Conservation (phyloP, 2,113 vertebrate species). For the Toxotes chatareus region DNA sequence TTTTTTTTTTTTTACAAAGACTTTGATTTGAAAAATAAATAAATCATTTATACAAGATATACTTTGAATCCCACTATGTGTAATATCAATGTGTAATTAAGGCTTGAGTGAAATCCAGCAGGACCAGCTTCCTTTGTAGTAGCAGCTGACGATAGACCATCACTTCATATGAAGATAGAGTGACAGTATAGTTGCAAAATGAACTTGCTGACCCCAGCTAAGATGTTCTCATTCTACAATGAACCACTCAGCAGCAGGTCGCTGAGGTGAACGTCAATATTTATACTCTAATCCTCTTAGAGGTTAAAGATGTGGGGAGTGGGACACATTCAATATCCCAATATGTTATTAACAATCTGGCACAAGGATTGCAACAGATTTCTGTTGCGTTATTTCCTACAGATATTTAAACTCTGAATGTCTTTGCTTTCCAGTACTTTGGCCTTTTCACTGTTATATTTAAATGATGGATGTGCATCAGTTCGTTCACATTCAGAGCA, state of each 20-base stretch:
- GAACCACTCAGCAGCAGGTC: slow-evolving; percentile 22
- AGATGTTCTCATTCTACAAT: slow-evolving; percentile 14
- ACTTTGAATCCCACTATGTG: not conserved
- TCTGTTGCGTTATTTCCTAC: slow-evolving; percentile 16
- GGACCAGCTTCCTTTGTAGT: not conserved
- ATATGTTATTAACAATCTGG: slow-evolving; percentile 14
- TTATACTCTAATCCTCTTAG: slow-evolving; percentile 45
- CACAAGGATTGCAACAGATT: not conserved
- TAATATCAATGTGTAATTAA: not conserved
- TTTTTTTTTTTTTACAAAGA: slow-evolving; percentile 25
- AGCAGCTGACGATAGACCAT: not conserved
- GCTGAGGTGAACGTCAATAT: slow-evolving; percentile 42
- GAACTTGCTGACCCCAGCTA: slow-evolving; percentile 39
- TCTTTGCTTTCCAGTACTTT: not conserved
- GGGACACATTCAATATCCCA: slow-evolving; percentile 19
- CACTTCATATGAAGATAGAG: slow-evolving; percentile 4
- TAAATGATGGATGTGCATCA: not conserved
- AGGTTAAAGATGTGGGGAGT: slow-evolving; percentile 24
- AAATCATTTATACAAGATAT: slow-evolving; percentile 2
- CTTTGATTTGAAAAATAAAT: slow-evolving; percentile 11
- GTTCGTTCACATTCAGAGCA: slow-evolving; percentile 19
- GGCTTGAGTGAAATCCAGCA: slow-evolving; percentile 5
- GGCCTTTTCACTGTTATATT: slow-evolving; percentile 53
- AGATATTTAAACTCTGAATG: slow-evolving; percentile 44
- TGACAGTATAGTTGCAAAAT: not conserved